Conservation (phyloP, 2,888 invertebrate species). For the Andrena camellia region DNA sequence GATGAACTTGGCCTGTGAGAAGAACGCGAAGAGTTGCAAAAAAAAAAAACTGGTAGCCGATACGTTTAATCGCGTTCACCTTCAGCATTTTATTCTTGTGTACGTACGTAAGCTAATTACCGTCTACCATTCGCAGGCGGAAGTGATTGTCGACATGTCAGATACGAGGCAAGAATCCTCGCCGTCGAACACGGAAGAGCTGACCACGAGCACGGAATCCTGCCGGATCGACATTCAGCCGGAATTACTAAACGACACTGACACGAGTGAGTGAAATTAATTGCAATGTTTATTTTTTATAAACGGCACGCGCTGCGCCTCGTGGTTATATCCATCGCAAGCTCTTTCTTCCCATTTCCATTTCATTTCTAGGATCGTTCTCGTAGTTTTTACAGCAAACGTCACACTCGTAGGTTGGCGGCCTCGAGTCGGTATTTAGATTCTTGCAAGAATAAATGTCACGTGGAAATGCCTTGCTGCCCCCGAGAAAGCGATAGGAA, state of each 20-base stretch:
- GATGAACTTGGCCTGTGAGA: background rate
- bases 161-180: conserved; percentile 1
- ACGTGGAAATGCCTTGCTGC: no score
- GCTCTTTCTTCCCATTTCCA: no score
- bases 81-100: background rate
- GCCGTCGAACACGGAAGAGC: conserved; percentile 18
- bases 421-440: no score
- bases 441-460: no score
- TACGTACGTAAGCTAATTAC: background rate
- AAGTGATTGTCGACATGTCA: conserved; percentile 66
- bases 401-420: no score
- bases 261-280: conserved; percentile 42
- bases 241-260: background rate
- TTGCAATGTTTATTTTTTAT: no score
- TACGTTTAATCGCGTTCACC: background rate
- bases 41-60: background rate
- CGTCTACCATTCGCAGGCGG: conserved; percentile 55
- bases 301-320: no score
- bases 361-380: no score
- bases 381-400: no score
- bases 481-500: no score
- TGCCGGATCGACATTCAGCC: conserved; percentile 61
- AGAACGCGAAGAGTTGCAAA: background rate
- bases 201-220: no score
- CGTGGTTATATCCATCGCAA: no score